These are phyloP conservation scores for Parambassis ranga DNA, from an alignment of 2,797 vertebrate species.

Conservation along the genomic window DNA sequence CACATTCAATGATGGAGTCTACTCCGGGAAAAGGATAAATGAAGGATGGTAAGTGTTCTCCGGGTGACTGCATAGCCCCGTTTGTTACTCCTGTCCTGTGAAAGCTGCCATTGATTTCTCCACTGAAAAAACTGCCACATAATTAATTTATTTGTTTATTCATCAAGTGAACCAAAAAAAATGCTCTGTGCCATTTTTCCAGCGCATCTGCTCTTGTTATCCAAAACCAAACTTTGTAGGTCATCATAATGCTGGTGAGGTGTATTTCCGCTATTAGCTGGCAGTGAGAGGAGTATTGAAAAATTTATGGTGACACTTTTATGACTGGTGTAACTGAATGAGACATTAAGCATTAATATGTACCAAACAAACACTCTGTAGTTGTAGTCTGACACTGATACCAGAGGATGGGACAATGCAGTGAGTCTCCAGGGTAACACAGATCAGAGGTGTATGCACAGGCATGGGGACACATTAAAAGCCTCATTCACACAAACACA, in stretches of 20 bases:
- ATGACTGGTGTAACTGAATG: constrained; percentile 53
- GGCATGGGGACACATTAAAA: constrained; percentile 21
- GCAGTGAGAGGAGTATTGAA: constrained; percentile 46
- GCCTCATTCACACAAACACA: constrained; percentile 25
- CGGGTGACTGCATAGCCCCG: constrained; percentile 52
- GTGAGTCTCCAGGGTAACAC: constrained; percentile 31
- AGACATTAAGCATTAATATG: constrained; percentile 69
- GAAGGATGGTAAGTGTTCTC: constrained; percentile 53
- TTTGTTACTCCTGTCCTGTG: constrained; percentile 64
- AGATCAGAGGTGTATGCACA: constrained; percentile 14
- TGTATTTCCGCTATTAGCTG: constrained; percentile 41
- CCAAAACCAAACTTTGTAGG: constrained; percentile 54
- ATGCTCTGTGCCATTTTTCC: constrained; percentile 43
- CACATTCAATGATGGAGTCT: constrained; percentile 26
- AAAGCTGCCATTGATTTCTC: constrained; percentile 69
- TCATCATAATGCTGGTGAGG: constrained; percentile 33
- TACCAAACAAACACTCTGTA: constrained; percentile 59
- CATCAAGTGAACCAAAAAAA: constrained; percentile 31
- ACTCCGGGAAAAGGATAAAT: constrained; percentile 51
- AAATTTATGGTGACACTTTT: constrained; percentile 69
- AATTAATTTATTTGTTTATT: constrained; percentile 77
- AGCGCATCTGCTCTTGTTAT: constrained; percentile 44
- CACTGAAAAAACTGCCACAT: constrained; percentile 52
- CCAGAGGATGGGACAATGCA: constrained; percentile 22
- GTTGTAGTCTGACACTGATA: constrained; percentile 46